Evolutionary conservation across 2,113 vertebrate genomes (phyloP).

Genomic region (Nestor notabilis): DNA sequence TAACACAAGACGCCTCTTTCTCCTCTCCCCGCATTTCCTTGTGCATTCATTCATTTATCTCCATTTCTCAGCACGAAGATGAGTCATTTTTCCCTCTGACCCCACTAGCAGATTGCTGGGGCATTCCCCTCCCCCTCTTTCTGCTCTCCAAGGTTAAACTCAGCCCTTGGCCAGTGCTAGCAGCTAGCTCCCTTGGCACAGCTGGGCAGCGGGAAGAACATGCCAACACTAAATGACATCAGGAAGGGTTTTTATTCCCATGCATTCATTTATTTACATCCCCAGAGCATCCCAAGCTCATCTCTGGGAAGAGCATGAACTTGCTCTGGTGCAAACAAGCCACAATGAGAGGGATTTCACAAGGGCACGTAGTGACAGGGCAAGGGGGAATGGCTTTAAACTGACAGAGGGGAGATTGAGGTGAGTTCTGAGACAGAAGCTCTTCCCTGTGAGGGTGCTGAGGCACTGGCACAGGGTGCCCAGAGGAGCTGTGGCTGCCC

Average conservation of each 20-base stretch:
- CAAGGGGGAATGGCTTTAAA: neutral
- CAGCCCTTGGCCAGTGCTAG: neutral
- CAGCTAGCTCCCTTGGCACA: neutral
- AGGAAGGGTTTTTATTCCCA: neutral
- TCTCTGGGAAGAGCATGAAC: neutral
- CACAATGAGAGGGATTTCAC: neutral
- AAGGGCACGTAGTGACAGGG: neutral
- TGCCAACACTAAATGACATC: neutral
- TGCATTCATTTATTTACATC: neutral
- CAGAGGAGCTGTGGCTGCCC: neutral
- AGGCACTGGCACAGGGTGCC: neutral
- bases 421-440: neutral
- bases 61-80: neutral
- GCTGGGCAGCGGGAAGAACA: fast-evolving
- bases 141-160: neutral
- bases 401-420: neutral
- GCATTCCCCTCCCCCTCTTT: neutral
- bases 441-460: neutral
- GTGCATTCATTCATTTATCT: neutral
- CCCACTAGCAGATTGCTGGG: neutral
- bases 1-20: neutral
- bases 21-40: constrained; percentile 4
- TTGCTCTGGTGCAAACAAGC: neutral
- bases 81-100: constrained; percentile 23
- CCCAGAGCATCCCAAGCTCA: neutral